A percentile compares a stretch with the other conserved stretches of the same genome.
Conservation (phyloP, 1,140 invertebrate species). For the Tetramorium parvispinum region DNA sequence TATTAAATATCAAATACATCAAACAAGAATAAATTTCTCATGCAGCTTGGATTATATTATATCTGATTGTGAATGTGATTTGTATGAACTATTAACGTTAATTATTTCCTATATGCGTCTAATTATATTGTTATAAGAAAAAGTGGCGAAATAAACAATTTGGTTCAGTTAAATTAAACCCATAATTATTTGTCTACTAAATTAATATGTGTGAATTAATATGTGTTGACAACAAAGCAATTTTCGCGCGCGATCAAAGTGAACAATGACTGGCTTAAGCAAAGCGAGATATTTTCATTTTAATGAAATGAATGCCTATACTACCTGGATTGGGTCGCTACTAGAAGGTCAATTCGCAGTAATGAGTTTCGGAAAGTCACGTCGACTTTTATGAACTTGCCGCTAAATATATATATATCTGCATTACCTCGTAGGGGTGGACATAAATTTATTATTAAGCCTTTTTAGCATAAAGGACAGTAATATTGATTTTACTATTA, state of each 20-base stretch:
- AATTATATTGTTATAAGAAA: conserved; percentile 11
- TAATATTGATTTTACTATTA: not conserved
- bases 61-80: not conserved
- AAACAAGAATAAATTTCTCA: not conserved
- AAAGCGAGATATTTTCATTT: conserved; percentile 44
- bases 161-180: conserved; percentile 10
- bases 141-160: not conserved
- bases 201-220: not conserved
- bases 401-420: not conserved
- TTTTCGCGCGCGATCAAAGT: conserved; percentile 17
- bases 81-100: conserved; percentile 10
- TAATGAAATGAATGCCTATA: conserved; percentile 49
- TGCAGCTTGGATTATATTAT: conserved; percentile 17
- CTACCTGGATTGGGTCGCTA: conserved; percentile 13
- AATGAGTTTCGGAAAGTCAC: conserved; percentile 49
- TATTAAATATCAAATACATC: not conserved
- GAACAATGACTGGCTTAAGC: conserved; percentile 56
- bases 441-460: conserved; percentile 38
- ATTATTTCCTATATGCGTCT: not conserved
- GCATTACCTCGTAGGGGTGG: not conserved
- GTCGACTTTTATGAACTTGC: not conserved
- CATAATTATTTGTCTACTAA: conserved; percentile 4
- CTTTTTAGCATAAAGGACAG: not conserved
- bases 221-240: not conserved
- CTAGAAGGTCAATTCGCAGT: conserved; percentile 43